phyloP scores from a whole-genome alignment of 1,140 invertebrate species.

The Nephila pilipes region DNA sequence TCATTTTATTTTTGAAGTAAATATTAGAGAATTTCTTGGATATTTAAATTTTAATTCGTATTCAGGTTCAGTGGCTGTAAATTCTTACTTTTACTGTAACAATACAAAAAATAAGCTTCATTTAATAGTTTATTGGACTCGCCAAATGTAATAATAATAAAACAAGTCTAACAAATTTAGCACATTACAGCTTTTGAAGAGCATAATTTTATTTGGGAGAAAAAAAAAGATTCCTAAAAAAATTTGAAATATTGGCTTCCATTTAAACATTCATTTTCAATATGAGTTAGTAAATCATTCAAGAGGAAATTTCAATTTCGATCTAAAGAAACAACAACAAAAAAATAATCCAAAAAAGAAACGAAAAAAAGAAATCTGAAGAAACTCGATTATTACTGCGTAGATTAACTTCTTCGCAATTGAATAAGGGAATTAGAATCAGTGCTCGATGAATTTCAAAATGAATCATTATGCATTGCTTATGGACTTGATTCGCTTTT shows the following conservation, averaged over 20 bases:
- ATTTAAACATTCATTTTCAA: background rate
- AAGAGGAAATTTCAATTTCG: background rate
- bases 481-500: constrained; percentile 61
- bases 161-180: too few species aligned
- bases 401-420: constrained; percentile 64
- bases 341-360: background rate
- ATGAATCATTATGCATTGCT: constrained; percentile 70
- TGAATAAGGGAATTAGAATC: constrained; percentile 68
- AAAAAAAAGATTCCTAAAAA: background rate
- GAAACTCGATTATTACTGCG: constrained; percentile 32
- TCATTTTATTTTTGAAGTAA: too few species aligned
- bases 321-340: background rate
- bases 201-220: background rate
- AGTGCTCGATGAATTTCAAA: constrained; percentile 67
- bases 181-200: background rate
- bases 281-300: background rate
- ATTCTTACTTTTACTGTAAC: too few species aligned
- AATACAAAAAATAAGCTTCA: too few species aligned
- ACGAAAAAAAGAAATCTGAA: background rate
- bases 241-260: background rate
- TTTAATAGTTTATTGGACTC: too few species aligned
- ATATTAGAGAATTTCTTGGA: too few species aligned
- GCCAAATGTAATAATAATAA: too few species aligned
- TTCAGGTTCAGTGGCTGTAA: too few species aligned
- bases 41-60: too few species aligned